Base-by-base conservation (phyloP, 2,113 vertebrate species). In the Archocentrus centrarchus region DNA sequence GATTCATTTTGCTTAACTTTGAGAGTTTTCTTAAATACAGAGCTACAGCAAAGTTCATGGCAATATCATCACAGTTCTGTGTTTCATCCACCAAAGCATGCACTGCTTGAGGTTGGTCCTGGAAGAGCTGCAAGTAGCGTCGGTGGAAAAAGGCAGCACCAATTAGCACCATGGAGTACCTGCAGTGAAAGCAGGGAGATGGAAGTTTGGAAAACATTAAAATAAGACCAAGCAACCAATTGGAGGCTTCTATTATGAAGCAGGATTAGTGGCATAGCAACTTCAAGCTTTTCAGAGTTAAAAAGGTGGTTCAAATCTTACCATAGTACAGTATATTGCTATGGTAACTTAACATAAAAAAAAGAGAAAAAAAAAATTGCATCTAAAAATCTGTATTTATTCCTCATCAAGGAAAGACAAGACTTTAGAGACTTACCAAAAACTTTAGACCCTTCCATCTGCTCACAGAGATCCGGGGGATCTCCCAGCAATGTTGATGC, bases 1-100 rank as follows among this genome's bases (percentile, higher is more conserved):
- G 97, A 30, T 93, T 94, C 6, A 80, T 90, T 6, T 41, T 18
- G 22, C 70, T 39, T 0, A 61, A 70, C 47, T 75, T 59, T 1
- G 81, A 77, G 27, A 59, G 82, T 62, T 79, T 84, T 47, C 44
- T 88, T n/a, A 96, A 86, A 64, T 96, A 91, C 78, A 95, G 95
- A 13, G 97, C 95, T 20, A 99, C 93, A 20, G 96, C 93, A 82
- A 98, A 99, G 94, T 99, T 99, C 95, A 98, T 96, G 84, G 96
- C 96, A 22, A 99, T 99, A 84, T 99, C 98, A 39, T 99, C 98
- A 75, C 98, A 99, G 88, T 99, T 99, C 88, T 99, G 97, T 0
- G 96, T 99, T 91, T 97, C 95, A 73, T 99, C 98, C 85, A 99
- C 96, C 91, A 99, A 92, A 17, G 92, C 60, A 0, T 96, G 95